Conservation (phyloP, 2,113 vertebrate genomes). For the Pavo muticus region DNA sequence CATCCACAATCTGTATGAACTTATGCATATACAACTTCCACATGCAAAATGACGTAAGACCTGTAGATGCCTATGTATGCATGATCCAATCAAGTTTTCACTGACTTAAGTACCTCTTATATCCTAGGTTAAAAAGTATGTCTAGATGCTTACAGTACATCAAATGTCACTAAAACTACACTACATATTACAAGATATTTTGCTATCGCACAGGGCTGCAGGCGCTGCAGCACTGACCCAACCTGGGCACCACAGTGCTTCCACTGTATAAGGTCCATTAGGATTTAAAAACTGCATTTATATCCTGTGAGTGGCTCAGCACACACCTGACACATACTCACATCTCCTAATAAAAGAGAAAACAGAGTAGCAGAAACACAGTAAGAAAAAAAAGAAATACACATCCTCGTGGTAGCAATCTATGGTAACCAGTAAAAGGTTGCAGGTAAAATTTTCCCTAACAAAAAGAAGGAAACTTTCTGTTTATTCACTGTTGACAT, state of each 20-base stretch:
- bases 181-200: rapidly evolving
- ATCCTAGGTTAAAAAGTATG: neutral
- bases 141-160: neutral
- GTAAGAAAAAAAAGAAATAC: neutral
- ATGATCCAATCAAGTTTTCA: neutral
- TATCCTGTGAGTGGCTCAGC: neutral
- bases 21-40: neutral
- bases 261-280: neutral
- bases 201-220: neutral
- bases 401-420: neutral
- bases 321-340: neutral
- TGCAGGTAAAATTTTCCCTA: neutral
- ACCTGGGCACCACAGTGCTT: neutral
- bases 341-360: neutral
- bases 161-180: rapidly evolving
- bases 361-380: neutral
- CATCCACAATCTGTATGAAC: neutral
- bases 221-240: neutral
- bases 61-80: neutral
- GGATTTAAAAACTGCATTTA: neutral
- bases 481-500: neutral
- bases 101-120: neutral
- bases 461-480: neutral
- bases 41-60: neutral
- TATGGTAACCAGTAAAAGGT: neutral